Conservation (phyloP, 2,113 vertebrate genomes). For the Pagrus major region DNA sequence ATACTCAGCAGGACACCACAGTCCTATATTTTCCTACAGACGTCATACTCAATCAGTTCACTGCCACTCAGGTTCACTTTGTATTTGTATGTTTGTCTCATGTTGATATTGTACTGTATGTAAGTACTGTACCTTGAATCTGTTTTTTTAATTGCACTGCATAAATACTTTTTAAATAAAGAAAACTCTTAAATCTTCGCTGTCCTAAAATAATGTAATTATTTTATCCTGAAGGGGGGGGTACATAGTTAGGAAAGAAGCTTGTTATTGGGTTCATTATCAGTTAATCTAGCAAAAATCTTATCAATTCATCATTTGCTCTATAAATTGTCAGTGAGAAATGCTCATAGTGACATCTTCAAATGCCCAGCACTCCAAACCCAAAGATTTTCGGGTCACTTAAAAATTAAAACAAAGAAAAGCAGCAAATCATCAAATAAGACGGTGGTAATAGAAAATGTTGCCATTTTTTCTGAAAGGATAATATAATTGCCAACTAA, state of each 20-base stretch:
- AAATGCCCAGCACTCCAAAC: not conserved
- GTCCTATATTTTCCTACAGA: constrained; percentile 26
- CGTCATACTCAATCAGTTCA: constrained; percentile 34
- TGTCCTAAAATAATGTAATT: not conserved
- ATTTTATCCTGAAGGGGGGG: not conserved
- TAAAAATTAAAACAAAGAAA: not conserved
- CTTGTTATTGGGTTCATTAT: not conserved
- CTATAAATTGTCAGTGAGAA: not conserved
- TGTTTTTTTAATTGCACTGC: constrained; percentile 64
- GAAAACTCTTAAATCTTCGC: not conserved
- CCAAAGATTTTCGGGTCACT: not conserved
- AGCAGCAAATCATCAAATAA: not conserved
- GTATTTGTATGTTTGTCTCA: constrained; percentile 56
- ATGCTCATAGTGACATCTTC: not conserved
- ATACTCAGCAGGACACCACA: constrained; percentile 1
- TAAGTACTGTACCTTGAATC: constrained; percentile 65
- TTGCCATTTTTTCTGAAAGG: too few species aligned
- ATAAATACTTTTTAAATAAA: constrained; percentile 66
- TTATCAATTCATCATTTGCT: not conserved
- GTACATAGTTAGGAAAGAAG: not conserved
- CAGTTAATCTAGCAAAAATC: not conserved
- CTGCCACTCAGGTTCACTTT: constrained; percentile 74
- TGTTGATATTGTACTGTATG: constrained; percentile 48
- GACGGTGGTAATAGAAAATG: too few species aligned
- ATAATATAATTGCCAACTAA: too few species aligned